Conservation (phyloP, 2,888 invertebrate genomes). For the Trichacis sp. region DNA sequence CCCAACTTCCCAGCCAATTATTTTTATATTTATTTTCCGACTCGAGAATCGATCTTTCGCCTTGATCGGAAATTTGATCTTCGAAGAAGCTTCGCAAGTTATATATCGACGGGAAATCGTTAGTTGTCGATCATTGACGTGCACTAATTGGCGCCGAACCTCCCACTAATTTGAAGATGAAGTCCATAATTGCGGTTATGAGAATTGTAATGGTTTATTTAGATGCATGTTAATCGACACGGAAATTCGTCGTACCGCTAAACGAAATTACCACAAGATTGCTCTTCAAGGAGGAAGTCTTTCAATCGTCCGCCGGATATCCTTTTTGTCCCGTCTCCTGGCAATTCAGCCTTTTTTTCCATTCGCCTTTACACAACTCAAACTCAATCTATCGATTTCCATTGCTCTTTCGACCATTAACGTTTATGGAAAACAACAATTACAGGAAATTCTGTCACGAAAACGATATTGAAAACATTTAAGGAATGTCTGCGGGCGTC, state of each 20-base stretch:
- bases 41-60: too few species aligned
- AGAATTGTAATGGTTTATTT: constrained; percentile 48
- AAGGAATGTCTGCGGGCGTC: too few species aligned
- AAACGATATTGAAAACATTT: too few species aligned
- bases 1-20: neutral
- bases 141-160: constrained; percentile 21
- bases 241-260: constrained; percentile 64
- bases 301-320: constrained; percentile 67
- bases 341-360: constrained; percentile 21
- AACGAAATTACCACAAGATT: constrained; percentile 68
- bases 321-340: constrained; percentile 51
- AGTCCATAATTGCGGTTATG: constrained; percentile 41
- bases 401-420: neutral
- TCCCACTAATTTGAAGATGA: constrained; percentile 33
- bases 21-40: too few species aligned
- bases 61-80: too few species aligned
- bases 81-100: too few species aligned
- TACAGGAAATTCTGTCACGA: too few species aligned
- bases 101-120: constrained; percentile 12
- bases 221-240: constrained; percentile 51
- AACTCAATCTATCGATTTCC: neutral
- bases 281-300: constrained; percentile 67
- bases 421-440: too few species aligned
- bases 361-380: neutral
- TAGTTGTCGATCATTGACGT: constrained; percentile 8